Evolutionary conservation across 2,113 vertebrate genomes (phyloP), one percentile per base, ranked within the genome.

Genomic region (Ancistrus triradiatus): DNA sequence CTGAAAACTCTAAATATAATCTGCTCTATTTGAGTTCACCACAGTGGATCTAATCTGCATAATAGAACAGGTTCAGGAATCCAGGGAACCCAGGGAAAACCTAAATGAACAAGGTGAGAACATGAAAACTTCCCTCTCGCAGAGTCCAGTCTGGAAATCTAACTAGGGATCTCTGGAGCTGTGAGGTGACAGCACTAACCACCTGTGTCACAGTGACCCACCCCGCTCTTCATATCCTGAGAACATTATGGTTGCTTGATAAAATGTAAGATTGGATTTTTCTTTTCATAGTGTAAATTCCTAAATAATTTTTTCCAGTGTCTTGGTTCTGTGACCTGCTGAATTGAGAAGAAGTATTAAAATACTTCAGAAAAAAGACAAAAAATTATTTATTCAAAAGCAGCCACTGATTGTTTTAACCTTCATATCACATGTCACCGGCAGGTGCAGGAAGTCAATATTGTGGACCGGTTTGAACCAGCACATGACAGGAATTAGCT

Each of bases 251-350:
- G 63, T 33, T 42, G 68, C 68, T 72, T 78, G 66, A 82, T 81
- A 80, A 78, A 80, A 61, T 74, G 74, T 76, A 69, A 69, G 76
- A 86, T 80, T 80, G 75, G 73, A 79, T 75, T 78, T 37, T 66
- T 62, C 79, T 37, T 66, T 62, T 79, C 65, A 77, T 74, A 59
- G 75, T 74, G 68, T 76, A 60, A 35, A 74, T 79, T 73, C 78
- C n/a, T n/a, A n/a, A n/a, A n/a, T n/a, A n/a, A n/a, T 8, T 56
- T 55, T 49, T 46, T 60, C 49, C 38, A 44, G 4, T 7, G 6
- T 48, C 49, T 11, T 24, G 27, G 3, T 31, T 31, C 27, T 31
- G 7, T 31, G 3, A 31, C 3, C 27, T 4, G 7, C 3, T 31
- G 18, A 35, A n/a, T 15, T 51, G 25, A 17, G 49, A 31, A 4